These are phyloP conservation scores for Didymodactylos carnosus DNA, from an alignment of 2,888 invertebrate species.

Conservation along the genomic window DNA sequence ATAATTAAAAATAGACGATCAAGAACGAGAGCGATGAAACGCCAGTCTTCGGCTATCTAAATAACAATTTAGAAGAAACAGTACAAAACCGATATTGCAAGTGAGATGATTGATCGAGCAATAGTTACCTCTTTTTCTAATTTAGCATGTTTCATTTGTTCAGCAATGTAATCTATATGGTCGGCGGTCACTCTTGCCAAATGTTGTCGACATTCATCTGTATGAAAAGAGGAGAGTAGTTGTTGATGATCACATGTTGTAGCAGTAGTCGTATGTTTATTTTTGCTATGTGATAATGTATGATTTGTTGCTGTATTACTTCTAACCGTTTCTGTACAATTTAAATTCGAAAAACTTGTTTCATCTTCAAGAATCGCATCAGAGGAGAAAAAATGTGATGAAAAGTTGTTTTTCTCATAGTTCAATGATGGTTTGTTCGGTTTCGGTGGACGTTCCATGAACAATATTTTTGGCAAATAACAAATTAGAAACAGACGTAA, in stretches of 20 bases:
- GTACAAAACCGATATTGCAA: neutral
- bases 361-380: neutral
- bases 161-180: neutral
- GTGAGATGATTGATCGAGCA: neutral
- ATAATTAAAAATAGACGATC: constrained; percentile 24
- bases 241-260: no score
- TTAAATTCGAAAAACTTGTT: no score
- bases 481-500: constrained; percentile 80
- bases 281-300: no score
- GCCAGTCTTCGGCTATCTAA: constrained; percentile 21
- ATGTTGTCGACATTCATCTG: neutral
- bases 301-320: no score
- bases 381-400: no score
- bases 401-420: no score
- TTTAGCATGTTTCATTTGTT: neutral
- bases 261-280: no score
- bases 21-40: constrained; percentile 26
- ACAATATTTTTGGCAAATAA: constrained; percentile 56
- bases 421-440: neutral
- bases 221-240: neutral
- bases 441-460: neutral
- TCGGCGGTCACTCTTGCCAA: neutral
- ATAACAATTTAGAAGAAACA: neutral
- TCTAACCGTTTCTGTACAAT: no score
- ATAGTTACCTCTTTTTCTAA: neutral